Conservation (phyloP, 2,113 vertebrate species). For the Pavo muticus region DNA sequence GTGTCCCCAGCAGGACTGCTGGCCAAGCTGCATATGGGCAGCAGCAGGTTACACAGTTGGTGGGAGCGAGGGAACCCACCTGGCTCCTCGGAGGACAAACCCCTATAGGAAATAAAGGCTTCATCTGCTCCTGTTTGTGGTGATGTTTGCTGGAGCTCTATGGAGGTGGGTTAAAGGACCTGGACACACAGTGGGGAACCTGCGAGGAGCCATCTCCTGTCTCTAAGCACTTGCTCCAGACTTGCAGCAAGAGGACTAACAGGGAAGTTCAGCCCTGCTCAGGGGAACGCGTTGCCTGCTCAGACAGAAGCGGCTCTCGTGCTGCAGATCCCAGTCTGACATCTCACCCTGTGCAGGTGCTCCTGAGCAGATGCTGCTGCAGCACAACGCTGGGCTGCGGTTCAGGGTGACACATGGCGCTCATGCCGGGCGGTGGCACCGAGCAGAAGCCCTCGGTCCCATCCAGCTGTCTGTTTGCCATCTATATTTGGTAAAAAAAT, state of each 20-base stretch:
- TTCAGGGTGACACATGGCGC: not conserved
- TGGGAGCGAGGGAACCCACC: not conserved
- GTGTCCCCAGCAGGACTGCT: not conserved
- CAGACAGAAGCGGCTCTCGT: not conserved
- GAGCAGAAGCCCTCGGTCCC: accelerated
- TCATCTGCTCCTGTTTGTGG: too few species aligned
- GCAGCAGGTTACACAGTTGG: not conserved
- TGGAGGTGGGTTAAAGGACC: not conserved
- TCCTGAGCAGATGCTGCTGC: not conserved
- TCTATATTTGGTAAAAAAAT: conserved; percentile 53
- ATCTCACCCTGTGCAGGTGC: accelerated
- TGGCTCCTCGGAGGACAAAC: not conserved
- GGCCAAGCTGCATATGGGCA: not conserved
- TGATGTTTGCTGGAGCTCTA: not conserved
- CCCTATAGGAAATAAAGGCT: not conserved
- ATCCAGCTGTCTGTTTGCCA: not conserved
- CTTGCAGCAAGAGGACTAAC: not conserved
- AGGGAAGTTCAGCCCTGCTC: not conserved
- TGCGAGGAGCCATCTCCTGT: not conserved
- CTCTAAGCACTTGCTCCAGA: not conserved
- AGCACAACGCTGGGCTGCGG: accelerated
- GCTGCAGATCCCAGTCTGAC: too few species aligned
- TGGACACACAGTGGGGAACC: not conserved
- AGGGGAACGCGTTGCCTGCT: not conserved
- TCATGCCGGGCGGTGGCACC: not conserved